Conservation (phyloP, 2,113 vertebrate genomes). For the Platanista minor region DNA sequence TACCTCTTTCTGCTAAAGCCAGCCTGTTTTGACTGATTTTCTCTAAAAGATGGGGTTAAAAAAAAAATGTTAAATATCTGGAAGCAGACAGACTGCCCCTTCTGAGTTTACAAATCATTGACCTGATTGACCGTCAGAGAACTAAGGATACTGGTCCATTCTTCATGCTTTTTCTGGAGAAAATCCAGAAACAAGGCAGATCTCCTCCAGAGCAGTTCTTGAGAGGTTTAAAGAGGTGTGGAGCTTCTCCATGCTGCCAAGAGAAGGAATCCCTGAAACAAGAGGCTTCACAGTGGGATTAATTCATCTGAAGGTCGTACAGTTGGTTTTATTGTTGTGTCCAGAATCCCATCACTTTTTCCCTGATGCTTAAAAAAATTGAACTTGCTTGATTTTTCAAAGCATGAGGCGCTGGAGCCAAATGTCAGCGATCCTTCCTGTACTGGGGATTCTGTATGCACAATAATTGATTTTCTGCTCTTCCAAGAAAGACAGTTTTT, state of each 20-base stretch:
- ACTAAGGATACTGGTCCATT: background rate
- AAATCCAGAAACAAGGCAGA: background rate
- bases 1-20: background rate
- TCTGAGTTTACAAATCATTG: background rate
- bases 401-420: background rate
- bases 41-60: background rate
- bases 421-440: background rate
- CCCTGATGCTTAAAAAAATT: background rate
- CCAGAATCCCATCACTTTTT: background rate
- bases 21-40: background rate
- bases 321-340: background rate
- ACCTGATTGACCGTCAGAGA: background rate
- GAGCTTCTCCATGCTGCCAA: background rate
- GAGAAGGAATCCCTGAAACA: background rate
- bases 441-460: background rate
- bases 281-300: background rate
- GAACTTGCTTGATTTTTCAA: background rate
- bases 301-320: slow-evolving; percentile 10
- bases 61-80: background rate
- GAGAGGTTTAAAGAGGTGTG: background rate
- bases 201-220: background rate
- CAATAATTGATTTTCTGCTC: background rate
- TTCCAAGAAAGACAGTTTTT: background rate
- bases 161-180: background rate
- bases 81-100: background rate